phyloP scores from a whole-genome alignment of 2,797 vertebrate genomes.

The Etheostoma perlongum region DNA sequence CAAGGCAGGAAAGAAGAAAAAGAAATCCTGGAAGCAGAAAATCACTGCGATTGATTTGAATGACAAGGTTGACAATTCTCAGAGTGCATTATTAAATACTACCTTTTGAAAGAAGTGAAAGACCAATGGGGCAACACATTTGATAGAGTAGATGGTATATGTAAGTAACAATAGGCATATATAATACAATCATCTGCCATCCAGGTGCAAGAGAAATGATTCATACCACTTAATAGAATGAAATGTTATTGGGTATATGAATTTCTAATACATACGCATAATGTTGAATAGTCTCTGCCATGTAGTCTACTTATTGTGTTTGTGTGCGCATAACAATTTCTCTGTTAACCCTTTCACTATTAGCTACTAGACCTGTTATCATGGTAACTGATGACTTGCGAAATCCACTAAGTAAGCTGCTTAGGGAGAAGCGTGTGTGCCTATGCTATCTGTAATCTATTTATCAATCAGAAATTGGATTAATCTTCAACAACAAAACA shows the following conservation, averaged over 20 bases:
- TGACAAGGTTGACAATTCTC: conserved; percentile 82
- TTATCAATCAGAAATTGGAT: conserved; percentile 76
- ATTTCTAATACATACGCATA: conserved; percentile 62
- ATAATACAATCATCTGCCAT: conserved; percentile 61
- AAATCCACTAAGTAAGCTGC: conserved; percentile 68
- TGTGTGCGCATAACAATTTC: conserved; percentile 52
- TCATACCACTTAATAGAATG: conserved; percentile 55
- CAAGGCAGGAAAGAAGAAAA: conserved; percentile 33
- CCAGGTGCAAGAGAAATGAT: conserved; percentile 50
- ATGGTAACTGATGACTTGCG: conserved; percentile 67
- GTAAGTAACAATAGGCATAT: conserved; percentile 53
- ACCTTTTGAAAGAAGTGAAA: conserved; percentile 59
- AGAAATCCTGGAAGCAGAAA: conserved; percentile 35
- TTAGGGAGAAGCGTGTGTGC: conserved; percentile 46
- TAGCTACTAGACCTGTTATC: conserved; percentile 46
- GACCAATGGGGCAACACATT: conserved; percentile 51
- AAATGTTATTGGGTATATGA: conserved; percentile 64
- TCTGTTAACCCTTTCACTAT: conserved; percentile 65
- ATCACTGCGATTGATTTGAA: conserved; percentile 70
- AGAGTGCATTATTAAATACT: conserved; percentile 72
- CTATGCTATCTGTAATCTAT: conserved; percentile 59
- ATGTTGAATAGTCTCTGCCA: conserved; percentile 59
- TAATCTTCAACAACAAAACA: conserved; percentile 63
- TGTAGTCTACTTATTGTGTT: conserved; percentile 50
- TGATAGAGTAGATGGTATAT: conserved; percentile 51